Percentiles rank a stretch among this genome's conserved stretches.
Evolutionary conservation across 1,140 invertebrate genomes (phyloP).

Genomic region (Ladona fulva): DNA sequence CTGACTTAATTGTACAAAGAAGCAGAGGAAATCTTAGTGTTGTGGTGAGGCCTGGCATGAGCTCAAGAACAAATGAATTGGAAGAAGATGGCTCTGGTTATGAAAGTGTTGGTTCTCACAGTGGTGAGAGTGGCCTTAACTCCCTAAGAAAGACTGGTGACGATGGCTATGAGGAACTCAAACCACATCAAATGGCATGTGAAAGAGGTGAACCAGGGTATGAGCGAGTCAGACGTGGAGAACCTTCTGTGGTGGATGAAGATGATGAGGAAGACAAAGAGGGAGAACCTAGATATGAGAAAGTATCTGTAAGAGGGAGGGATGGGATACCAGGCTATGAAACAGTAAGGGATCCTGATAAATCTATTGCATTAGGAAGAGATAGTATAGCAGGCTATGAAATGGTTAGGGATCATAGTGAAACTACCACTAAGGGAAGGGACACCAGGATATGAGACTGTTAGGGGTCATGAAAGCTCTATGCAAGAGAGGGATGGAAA

Average conservation of each 20-base stretch:
- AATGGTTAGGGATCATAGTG: slow-evolving; percentile 45
- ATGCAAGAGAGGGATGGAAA: slow-evolving; percentile 1
- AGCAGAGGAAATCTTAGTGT: neutral
- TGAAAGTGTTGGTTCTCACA: slow-evolving; percentile 16
- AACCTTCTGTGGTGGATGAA: slow-evolving; percentile 32
- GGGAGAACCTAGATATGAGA: slow-evolving; percentile 41
- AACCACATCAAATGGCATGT: neutral
- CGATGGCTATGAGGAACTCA: slow-evolving; percentile 19
- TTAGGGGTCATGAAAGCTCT: slow-evolving; percentile 20
- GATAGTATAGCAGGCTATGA: slow-evolving; percentile 53
- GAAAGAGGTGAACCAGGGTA: neutral
- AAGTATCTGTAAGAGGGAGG: slow-evolving; percentile 29
- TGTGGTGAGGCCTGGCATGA: neutral
- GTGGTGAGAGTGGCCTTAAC: neutral
- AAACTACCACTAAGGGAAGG: slow-evolving; percentile 54
- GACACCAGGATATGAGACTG: slow-evolving; percentile 37
- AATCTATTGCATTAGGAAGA: neutral
- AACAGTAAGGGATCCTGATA: slow-evolving; percentile 37
- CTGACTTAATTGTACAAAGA: neutral
- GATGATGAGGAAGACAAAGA: slow-evolving; percentile 27
- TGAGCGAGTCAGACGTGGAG: slow-evolving; percentile 25
- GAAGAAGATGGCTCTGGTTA: slow-evolving; percentile 20
- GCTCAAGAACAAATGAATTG: neutral
- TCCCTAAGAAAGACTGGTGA: slow-evolving; percentile 12
- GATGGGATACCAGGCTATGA: slow-evolving; percentile 31